These are phyloP conservation scores for Drosophila trichaetosa DNA, from an alignment of 2,888 invertebrate genomes.

Conservation along the genomic window DNA sequence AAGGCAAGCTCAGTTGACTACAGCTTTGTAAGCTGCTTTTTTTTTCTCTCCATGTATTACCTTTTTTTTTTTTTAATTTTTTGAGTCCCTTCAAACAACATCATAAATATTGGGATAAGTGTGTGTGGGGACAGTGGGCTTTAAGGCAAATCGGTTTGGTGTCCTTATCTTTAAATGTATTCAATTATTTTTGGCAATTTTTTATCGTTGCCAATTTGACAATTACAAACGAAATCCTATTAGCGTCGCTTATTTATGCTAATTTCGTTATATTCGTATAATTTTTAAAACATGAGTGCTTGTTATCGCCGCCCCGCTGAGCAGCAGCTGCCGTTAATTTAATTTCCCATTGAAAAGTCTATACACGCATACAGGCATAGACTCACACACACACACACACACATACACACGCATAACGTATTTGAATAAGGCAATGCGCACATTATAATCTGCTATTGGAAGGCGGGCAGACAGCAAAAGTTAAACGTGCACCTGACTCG, in stretches of 20 bases:
- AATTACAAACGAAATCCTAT: conserved; percentile 78
- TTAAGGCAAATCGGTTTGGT: conserved; percentile 17
- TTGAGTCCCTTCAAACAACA: background rate
- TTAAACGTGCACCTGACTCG: conserved; percentile 58
- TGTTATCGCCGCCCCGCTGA: conserved; percentile 57
- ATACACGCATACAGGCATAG: conserved; percentile 6
- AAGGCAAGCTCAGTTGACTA: background rate
- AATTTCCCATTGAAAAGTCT: conserved; percentile 53
- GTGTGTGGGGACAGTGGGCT: conserved; percentile 9
- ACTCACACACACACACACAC: conserved; percentile 2
- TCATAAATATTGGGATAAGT: conserved; percentile 10
- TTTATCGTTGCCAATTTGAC: conserved; percentile 66
- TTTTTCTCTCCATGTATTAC: conserved; percentile 1
- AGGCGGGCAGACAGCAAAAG: conserved; percentile 42
- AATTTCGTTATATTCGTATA: conserved; percentile 71
- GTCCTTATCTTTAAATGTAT: conserved; percentile 47
- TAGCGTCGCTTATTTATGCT: conserved; percentile 74
- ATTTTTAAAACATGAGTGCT: conserved; percentile 70
- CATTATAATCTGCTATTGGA: conserved; percentile 75
- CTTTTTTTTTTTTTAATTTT: conserved; percentile 4
- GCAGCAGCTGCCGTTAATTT: conserved; percentile 66
- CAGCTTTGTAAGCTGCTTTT: background rate
- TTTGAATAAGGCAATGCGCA: conserved; percentile 75
- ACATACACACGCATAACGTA: conserved; percentile 15
- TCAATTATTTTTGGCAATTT: conserved; percentile 37